Evolutionary conservation across 2,888 invertebrate genomes (phyloP).

Genomic region (Gortyna flavago): DNA sequence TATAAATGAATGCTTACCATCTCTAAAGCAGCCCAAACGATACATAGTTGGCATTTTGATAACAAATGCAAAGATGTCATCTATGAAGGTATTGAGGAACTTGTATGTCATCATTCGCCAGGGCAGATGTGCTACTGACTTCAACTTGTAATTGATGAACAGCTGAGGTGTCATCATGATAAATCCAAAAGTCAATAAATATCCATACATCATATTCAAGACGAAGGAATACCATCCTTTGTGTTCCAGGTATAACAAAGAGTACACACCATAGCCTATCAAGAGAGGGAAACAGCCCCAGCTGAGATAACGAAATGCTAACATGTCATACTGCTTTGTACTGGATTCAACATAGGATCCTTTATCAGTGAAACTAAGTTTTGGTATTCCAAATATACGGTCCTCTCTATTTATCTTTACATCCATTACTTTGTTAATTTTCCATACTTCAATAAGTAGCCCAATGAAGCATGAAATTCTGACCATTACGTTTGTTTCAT

Average conservation of each 20-base stretch:
- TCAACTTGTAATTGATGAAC: constrained; percentile 99
- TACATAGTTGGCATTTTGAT: constrained; percentile 99
- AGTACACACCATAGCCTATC: constrained; percentile 98
- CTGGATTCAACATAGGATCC: constrained; percentile 98
- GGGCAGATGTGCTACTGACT: constrained; percentile 99
- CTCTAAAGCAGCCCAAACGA: constrained; percentile 98
- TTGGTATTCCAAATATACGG: constrained; percentile 95
- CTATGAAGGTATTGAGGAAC: constrained; percentile 99
- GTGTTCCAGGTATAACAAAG: constrained; percentile 98
- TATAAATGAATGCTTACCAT: constrained; percentile 90
- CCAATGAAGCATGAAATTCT: constrained; percentile 98
- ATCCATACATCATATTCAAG: constrained; percentile 99
- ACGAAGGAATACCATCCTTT: constrained; percentile 99
- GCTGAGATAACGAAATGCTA: constrained; percentile 99
- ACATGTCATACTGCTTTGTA: constrained; percentile 97
- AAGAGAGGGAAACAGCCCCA: constrained; percentile 98
- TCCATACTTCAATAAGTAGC: constrained; percentile 99
- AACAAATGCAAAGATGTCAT: constrained; percentile 99
- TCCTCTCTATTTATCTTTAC: constrained; percentile 94
- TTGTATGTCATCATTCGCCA: constrained; percentile 99
- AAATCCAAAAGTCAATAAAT: constrained; percentile 99
- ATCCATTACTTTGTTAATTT: constrained; percentile 98
- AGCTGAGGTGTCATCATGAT: constrained; percentile 99
- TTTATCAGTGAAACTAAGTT: constrained; percentile 96
- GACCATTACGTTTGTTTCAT: constrained; percentile 99